Base-by-base conservation (phyloP, 2,797 vertebrate genomes). In the Lacerta bilineata region DNA sequence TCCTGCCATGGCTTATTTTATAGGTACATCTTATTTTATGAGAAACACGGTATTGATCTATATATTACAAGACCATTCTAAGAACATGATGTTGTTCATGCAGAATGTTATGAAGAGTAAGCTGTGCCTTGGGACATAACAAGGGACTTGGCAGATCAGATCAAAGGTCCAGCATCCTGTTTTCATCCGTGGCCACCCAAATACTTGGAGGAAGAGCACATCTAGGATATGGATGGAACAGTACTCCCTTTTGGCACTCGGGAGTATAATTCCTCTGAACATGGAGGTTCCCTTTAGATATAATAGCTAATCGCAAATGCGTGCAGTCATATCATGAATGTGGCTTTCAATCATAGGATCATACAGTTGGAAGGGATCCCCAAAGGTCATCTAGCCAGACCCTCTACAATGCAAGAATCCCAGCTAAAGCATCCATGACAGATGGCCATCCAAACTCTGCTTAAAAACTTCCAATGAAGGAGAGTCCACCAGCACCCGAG, bases 261-360 rank as follows among this genome's bases (percentile, higher is more conserved):
- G 29, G 46, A 20, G 41, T 8, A 29, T 50, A 39, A 10, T 69
- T 13, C 23, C 2, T 55, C 10, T 80, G 66, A 18, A 79, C 6
- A 27, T 71, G n/a, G 33, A 39, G 41, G 5, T 46, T 77, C 1
- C 20, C 20, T 46, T 59, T 66, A 43, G 10, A 17, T 82, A 59
- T 78, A 39, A 8, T 39, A n/a, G 25, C 5, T 83, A 9, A 88
- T 90, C 64, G 82, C 92, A 91, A 33, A 25, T 13, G 50, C 33
- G 71, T 83, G 69, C 8, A 71, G 2, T 7, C 64, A 79, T 59
- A 33, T n/a, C 89, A 89, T 71, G 87, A 88, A 80, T 92, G 80
- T 29, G 43, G 39, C 17, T 87, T 86, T 79, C 36, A 13, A 86
- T 87, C 55, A 46, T 72, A 92, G 9, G 50, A 15, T 55, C 50